phyloP scores from a whole-genome alignment of 1,140 invertebrate genomes.

The Leptopilina boulardi region DNA sequence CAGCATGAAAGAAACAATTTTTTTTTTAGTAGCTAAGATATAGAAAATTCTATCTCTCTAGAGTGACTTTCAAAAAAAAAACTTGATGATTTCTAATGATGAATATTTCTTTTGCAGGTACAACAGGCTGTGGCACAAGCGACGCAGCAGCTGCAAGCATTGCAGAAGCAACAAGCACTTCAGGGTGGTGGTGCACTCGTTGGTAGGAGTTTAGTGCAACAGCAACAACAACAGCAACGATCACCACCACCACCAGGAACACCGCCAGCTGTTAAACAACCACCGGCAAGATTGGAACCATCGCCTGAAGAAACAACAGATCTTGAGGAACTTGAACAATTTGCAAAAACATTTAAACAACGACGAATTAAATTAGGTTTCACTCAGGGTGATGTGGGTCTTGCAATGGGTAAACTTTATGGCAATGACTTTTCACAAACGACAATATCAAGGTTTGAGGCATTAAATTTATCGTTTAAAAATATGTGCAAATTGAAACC shows the following conservation, averaged over 20 bases:
- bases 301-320: constrained; percentile 94
- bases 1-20: constrained; percentile 12
- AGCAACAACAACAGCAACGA: no score
- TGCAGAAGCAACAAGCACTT: constrained; percentile 84
- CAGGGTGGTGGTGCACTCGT: constrained; percentile 68
- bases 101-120: constrained; percentile 75
- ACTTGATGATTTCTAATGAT: constrained; percentile 11
- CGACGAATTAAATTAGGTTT: constrained; percentile 96
- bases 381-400: constrained; percentile 98
- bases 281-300: constrained; percentile 82
- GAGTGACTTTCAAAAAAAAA: constrained; percentile 1
- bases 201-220: constrained; percentile 67
- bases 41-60: not conserved
- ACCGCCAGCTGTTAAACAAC: constrained; percentile 75
- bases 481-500: constrained; percentile 99
- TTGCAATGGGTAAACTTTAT: constrained; percentile 99
- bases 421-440: constrained; percentile 99
- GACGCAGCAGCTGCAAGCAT: constrained; percentile 87
- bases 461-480: constrained; percentile 98
- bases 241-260: constrained; percentile 73
- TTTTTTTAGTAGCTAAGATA: not conserved
- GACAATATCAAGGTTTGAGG: constrained; percentile 98
- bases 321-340: constrained; percentile 96
- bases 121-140: constrained; percentile 88
- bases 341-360: constrained; percentile 98